Base-by-base conservation (phyloP, 2,888 invertebrate species). In the Drosophila birchii region DNA sequence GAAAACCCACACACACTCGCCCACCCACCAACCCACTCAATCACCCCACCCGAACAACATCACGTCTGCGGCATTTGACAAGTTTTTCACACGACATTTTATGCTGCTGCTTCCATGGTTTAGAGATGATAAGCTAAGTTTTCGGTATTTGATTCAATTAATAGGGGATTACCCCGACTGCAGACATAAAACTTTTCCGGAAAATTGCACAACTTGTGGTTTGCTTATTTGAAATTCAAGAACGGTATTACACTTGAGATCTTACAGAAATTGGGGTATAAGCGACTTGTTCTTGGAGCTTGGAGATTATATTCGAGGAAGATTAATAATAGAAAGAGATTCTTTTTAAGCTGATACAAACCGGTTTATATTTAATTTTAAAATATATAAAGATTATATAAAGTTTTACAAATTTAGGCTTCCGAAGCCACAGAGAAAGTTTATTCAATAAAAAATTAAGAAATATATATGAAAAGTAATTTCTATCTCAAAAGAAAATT, bases 1-100 rank as follows among this genome's bases (percentile, higher is more conserved):
- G n/a, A 8, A 12, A 3, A 18, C 23, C 26, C 23, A 36, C 34
- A 18, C 58, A 11, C 41, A 34, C 14, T 7, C 23, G 9, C 9
- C 9, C 16, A 14, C 51, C 14, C 32, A 14, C 20, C 5, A 2
- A 9, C n/a, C 9, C 16, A 34, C 32, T 6, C 43, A 16, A 23
- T 55, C 44, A 16, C n/a, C 49, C 49, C 38, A 32, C 44, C 41
- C 20, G 29, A 41, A 58, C 57, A 23, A 36, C 57, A 39, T 71
- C 58, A 57, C 58, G 36, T 45, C 20, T 23, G 38, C 23, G 36
- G 26, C 45, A 43, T 34, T 44, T 47, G 68, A 67, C 68, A 68
- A 73, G 61, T 61, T 75, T 73, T 78, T 56, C 57, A 84, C 76
- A 64, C 71, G 56, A 59, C 53, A 71, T 71, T 71, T 68, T 66